phyloP scores from a whole-genome alignment of 2,888 invertebrate genomes.

The Byasa hedistus region DNA sequence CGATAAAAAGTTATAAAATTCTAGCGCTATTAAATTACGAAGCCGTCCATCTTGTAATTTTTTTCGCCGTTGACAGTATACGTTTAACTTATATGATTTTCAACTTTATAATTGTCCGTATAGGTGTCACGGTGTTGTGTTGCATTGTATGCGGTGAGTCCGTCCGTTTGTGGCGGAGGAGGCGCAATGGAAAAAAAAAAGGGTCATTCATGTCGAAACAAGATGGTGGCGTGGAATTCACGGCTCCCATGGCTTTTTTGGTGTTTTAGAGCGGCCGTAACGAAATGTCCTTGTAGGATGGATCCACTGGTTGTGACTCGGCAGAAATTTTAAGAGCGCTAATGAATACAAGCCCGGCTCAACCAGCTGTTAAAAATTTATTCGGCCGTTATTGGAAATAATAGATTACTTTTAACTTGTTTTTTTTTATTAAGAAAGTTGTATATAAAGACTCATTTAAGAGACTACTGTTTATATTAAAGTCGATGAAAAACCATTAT shows the following conservation, averaged over 20 bases:
- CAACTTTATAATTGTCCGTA: constrained; percentile 41
- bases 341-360: constrained; percentile 21
- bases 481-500: too few species aligned
- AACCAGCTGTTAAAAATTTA: constrained; percentile 22
- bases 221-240: constrained; percentile 62
- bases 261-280: constrained; percentile 59
- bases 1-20: constrained; percentile 57
- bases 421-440: too few species aligned
- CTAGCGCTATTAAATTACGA: constrained; percentile 58
- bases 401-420: constrained; percentile 14
- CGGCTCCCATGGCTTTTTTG: constrained; percentile 70
- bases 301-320: constrained; percentile 50
- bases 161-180: constrained; percentile 43
- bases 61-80: constrained; percentile 61
- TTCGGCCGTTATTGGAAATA: constrained; percentile 12
- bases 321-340: constrained; percentile 41
- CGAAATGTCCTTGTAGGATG: constrained; percentile 65
- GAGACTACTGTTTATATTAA: too few species aligned
- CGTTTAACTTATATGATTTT: constrained; percentile 42
- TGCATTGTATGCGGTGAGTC: constrained; percentile 30
- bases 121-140: constrained; percentile 33
- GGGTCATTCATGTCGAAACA: constrained; percentile 49
- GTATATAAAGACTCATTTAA: too few species aligned
- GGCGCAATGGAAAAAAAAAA: constrained; percentile 42
- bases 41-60: constrained; percentile 53